Evolutionary conservation across 2,797 vertebrate species (phyloP).

Genomic region (Alfaro cultratus): DNA sequence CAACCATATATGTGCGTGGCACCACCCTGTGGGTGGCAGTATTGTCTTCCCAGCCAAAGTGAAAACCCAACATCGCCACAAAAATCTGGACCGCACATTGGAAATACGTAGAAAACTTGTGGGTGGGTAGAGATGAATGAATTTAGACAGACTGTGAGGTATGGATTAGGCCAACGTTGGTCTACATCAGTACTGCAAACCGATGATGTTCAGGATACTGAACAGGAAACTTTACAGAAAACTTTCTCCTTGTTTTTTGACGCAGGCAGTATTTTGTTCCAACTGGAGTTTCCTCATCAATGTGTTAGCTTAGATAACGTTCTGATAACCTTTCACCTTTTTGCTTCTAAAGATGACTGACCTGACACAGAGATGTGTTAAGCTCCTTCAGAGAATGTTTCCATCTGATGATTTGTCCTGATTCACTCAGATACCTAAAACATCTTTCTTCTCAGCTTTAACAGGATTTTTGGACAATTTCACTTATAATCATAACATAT

Average conservation of each 20-base stretch:
- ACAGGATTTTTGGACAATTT: background rate
- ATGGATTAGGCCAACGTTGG: background rate
- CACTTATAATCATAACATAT: background rate
- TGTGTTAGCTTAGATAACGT: too few relatives aligned
- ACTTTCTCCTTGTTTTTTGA: background rate
- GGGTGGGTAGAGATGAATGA: background rate
- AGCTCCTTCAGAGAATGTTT: background rate
- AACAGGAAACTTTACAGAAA: background rate
- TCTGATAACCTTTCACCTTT: background rate
- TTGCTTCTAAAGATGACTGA: background rate
- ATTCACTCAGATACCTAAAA: background rate
- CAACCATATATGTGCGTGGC: background rate
- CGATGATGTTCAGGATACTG: background rate
- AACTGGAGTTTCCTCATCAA: background rate
- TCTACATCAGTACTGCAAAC: background rate
- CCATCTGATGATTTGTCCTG: background rate
- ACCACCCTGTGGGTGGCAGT: background rate
- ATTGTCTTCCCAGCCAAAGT: background rate
- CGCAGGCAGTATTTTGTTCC: background rate
- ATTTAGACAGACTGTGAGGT: background rate
- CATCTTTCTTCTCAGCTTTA: background rate
- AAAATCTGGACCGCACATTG: background rate
- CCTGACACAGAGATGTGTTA: background rate
- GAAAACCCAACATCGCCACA: background rate
- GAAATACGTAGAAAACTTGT: background rate